These are phyloP conservation scores for Trissolcus basalis DNA, from an alignment of 1,140 invertebrate species.

Conservation along the genomic window DNA sequence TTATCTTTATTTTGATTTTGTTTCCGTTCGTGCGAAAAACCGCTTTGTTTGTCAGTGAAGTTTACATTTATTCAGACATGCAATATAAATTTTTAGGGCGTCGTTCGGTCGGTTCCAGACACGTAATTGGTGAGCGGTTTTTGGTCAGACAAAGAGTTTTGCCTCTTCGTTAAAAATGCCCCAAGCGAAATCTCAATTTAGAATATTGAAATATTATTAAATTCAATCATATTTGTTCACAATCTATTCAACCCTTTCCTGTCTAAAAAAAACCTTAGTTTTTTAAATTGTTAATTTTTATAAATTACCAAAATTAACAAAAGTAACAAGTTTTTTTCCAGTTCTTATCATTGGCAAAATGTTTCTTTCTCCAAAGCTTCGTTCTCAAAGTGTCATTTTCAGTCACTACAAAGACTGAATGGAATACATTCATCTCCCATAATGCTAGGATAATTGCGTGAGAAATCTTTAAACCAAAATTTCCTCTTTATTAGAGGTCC, in stretches of 20 bases:
- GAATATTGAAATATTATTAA: neutral
- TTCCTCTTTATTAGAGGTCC: neutral
- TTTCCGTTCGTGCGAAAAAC: no score
- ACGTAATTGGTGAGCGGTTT: constrained; percentile 4
- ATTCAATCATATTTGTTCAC: neutral
- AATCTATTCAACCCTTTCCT: neutral
- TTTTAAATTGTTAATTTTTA: no score
- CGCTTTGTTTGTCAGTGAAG: no score
- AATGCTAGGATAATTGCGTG: constrained; percentile 11
- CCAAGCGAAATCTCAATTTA: constrained; percentile 1
- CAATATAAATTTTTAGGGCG: neutral
- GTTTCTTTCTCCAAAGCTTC: no score
- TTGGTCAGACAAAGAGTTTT: neutral
- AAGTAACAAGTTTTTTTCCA: no score
- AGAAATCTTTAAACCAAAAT: constrained; percentile 2
- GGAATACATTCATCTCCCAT: constrained; percentile 3
- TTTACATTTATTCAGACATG: neutral
- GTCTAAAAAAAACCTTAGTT: no score
- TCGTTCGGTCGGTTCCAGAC: constrained; percentile 1
- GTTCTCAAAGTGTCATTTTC: constrained; percentile 7
- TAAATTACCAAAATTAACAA: no score
- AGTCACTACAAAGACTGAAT: constrained; percentile 25
- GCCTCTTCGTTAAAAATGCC: neutral
- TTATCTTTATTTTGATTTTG: no score
- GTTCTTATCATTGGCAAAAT: no score